phyloP scores from a whole-genome alignment of 2,113 vertebrate species.

The Brachypodius melanocephalos region DNA sequence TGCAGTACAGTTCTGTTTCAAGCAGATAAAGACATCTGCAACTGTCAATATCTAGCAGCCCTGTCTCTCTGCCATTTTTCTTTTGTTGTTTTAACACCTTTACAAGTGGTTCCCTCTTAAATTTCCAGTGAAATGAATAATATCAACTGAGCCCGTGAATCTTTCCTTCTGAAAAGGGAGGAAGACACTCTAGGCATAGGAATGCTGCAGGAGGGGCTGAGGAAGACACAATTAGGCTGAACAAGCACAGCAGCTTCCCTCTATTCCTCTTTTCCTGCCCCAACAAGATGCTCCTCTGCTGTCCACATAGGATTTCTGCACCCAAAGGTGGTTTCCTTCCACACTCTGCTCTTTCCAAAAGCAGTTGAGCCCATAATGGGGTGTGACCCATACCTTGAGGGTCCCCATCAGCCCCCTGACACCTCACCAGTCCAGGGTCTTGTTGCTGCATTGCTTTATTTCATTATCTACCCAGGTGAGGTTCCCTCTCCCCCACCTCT shows the following conservation, averaged over 20 bases:
- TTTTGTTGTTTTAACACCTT: constrained; percentile 31
- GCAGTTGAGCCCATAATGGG: neutral
- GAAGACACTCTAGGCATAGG: rapidly evolving
- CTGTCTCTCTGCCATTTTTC: constrained; percentile 21
- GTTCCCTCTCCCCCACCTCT: rapidly evolving
- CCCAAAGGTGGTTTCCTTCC: rapidly evolving
- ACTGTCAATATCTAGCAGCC: neutral
- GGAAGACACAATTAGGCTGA: neutral
- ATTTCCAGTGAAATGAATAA: neutral
- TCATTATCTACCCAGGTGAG: neutral
- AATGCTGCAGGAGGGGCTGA: neutral
- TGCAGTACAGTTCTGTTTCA: neutral
- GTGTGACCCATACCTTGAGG: neutral
- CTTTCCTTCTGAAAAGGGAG: neutral
- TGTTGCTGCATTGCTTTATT: neutral
- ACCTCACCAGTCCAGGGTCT: neutral
- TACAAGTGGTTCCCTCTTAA: neutral
- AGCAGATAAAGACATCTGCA: constrained; percentile 30
- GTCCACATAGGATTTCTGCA: neutral
- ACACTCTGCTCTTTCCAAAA: neutral
- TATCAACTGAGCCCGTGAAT: neutral
- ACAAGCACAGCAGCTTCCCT: neutral
- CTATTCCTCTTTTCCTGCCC: neutral
- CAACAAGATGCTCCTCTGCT: neutral
- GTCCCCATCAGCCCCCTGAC: rapidly evolving